Evolutionary conservation across 2,113 vertebrate species (phyloP), one percentile per base, ranked within the genome.

Genomic region (Apeltes quadracus): DNA sequence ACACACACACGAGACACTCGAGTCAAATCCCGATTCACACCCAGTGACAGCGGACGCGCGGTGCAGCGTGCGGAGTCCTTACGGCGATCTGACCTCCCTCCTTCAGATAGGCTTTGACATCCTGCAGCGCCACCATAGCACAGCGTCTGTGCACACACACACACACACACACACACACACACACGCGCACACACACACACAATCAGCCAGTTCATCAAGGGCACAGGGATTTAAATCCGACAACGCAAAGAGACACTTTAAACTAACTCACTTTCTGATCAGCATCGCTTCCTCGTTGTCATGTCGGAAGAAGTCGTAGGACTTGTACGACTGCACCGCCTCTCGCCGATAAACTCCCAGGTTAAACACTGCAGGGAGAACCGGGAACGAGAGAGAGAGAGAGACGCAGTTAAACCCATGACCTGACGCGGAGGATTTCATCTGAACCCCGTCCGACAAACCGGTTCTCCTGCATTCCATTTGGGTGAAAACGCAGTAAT

Each of bases 281-380:
- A 92, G 83, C 98, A 99, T 99, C 29, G 98, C 98, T 73, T 98
- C 96, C 46, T 95, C 89, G 15, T 99, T 99, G 90, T 99, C 98
- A 3, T 99, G 98, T 62, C 96, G 94, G 93, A 99, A 99, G 92
- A 99, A 99, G 74, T 98, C 95, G 0, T 95, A 99, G 46, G 98
- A 99, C 81, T 98, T 96, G 90, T 99, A 99, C 0, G 97, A 95
- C 74, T 95, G 94, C 23, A 98, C 97, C 0, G 96, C 96, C 85
- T 98, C 92, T 15, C 98, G 95, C 62, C 98, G 94, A 61, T 99
- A 99, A 12, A 95, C 96, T 3, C 97, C 98, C 43, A 99, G 94
- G 82, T 99, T 99, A 90, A 99, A 99, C 57, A 99, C 98, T 98
- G 88, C 11, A 73, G 12, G 43, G 8, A 58, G 20, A 50, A 13